Conservation (phyloP, 92 coral and sea anemone species). For the Siderastrea radians region DNA sequence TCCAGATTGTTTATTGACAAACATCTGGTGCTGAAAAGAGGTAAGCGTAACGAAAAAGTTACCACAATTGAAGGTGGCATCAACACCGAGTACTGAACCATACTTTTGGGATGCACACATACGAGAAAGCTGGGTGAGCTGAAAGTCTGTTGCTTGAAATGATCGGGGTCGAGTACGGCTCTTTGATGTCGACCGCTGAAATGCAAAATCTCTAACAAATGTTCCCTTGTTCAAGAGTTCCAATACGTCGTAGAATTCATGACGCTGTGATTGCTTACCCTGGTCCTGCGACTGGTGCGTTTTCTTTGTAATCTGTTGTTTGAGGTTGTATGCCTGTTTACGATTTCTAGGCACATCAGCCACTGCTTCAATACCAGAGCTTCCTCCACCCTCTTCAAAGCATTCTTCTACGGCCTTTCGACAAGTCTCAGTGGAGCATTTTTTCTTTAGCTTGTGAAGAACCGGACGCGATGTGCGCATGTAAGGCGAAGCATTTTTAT, state of each 20-base stretch:
- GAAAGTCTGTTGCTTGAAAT: conserved; percentile 54
- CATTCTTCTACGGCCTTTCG: conserved; percentile 71
- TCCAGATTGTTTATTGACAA: conserved; percentile 47
- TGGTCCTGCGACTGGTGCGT: neutral
- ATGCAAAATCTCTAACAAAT: conserved; percentile 70
- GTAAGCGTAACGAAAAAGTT: conserved; percentile 65
- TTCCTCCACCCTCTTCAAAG: conserved; percentile 69
- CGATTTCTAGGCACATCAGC: conserved; percentile 72
- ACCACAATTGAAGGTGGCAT: conserved; percentile 77
- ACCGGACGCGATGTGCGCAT: conserved; percentile 67
- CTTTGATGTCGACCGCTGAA: conserved; percentile 50
- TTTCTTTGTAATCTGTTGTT: conserved; percentile 17
- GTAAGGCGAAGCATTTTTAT: conserved; percentile 63
- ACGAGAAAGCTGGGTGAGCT: conserved; percentile 51
- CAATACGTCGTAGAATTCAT: conserved; percentile 59
- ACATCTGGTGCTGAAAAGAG: conserved; percentile 61
- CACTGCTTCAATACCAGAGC: conserved; percentile 53
- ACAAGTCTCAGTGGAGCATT: conserved; percentile 49
- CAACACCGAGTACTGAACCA: conserved; percentile 59
- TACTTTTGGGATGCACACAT: conserved; percentile 54
- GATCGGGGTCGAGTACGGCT: conserved; percentile 68
- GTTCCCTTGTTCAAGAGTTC: conserved; percentile 68
- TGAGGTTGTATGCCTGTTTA: conserved; percentile 60
- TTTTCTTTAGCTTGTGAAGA: conserved; percentile 44
- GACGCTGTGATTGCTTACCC: conserved; percentile 37